phyloP scores from a whole-genome alignment of 2,888 invertebrate species.

The Monopis laevigella region DNA sequence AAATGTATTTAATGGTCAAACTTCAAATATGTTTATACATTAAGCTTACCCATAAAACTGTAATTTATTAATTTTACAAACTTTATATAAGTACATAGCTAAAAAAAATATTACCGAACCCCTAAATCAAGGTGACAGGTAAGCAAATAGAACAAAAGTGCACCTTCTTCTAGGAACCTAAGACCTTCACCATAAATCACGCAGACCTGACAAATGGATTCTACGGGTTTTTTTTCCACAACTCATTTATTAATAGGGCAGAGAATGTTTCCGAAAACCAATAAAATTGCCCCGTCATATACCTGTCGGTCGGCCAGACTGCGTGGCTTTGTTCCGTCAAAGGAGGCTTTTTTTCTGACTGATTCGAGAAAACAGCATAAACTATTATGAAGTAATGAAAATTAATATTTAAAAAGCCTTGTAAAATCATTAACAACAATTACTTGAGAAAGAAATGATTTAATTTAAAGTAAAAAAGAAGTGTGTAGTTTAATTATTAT shows the following conservation, averaged over 20 bases:
- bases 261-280: slow-evolving; percentile 66
- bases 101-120: slow-evolving; percentile 18
- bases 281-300: slow-evolving; percentile 68
- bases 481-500: no score
- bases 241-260: slow-evolving; percentile 66
- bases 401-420: no score
- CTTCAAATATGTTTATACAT: no score
- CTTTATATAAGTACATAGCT: neutral
- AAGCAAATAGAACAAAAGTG: slow-evolving; percentile 65
- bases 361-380: no score
- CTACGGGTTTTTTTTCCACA: slow-evolving; percentile 58
- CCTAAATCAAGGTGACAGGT: slow-evolving; percentile 65
- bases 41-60: no score
- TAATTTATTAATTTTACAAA: no score
- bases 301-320: slow-evolving; percentile 61
- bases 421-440: no score
- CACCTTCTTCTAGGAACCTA: slow-evolving; percentile 57
- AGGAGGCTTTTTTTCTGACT: slow-evolving; percentile 7
- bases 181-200: slow-evolving; percentile 64
- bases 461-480: no score
- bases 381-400: no score
- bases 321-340: slow-evolving; percentile 58
- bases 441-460: no score
- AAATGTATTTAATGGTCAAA: no score
- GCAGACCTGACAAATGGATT: slow-evolving; percentile 63